Evolutionary conservation across 37 sponge, comb jelly and placozoan species (phyloP).

Genomic region (Halichondria panicea): DNA sequence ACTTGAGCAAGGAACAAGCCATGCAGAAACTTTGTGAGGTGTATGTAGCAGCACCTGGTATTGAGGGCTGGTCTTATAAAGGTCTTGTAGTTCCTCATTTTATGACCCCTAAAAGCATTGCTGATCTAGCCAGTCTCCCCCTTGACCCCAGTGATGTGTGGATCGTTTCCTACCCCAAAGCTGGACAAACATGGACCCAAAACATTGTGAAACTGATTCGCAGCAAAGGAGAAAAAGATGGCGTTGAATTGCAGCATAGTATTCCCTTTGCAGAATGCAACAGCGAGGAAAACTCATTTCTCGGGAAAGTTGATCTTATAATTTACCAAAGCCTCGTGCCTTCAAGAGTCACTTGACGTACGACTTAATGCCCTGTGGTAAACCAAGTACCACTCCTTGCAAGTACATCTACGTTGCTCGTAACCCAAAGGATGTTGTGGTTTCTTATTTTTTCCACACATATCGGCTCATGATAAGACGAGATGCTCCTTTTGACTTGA

Average conservation of each 20-base stretch:
- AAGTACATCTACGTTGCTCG: slow-evolving; percentile 70
- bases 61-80: too few species aligned
- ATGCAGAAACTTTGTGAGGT: too few species aligned
- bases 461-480: too few species aligned
- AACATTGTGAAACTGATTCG: slow-evolving; percentile 9
- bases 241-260: background rate
- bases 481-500: background rate
- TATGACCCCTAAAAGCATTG: too few species aligned
- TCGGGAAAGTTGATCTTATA: too few species aligned
- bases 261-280: slow-evolving; percentile 24
- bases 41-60: too few species aligned
- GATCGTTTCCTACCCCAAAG: slow-evolving; percentile 29
- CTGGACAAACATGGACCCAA: slow-evolving; percentile 38
- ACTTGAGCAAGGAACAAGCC: too few species aligned
- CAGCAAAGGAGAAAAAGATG: background rate
- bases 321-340: slow-evolving; percentile 49
- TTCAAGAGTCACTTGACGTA: slow-evolving; percentile 68
- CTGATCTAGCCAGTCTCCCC: background rate
- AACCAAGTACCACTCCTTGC: slow-evolving; percentile 32
- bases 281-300: too few species aligned
- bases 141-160: slow-evolving; percentile 23
- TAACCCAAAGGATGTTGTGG: slow-evolving; percentile 72
- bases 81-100: too few species aligned
- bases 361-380: slow-evolving; percentile 47
- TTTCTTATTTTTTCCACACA: slow-evolving; percentile 65